Evolutionary conservation across 2,888 invertebrate genomes (phyloP).

Genomic region (Eristalinus sepulchralis): DNA sequence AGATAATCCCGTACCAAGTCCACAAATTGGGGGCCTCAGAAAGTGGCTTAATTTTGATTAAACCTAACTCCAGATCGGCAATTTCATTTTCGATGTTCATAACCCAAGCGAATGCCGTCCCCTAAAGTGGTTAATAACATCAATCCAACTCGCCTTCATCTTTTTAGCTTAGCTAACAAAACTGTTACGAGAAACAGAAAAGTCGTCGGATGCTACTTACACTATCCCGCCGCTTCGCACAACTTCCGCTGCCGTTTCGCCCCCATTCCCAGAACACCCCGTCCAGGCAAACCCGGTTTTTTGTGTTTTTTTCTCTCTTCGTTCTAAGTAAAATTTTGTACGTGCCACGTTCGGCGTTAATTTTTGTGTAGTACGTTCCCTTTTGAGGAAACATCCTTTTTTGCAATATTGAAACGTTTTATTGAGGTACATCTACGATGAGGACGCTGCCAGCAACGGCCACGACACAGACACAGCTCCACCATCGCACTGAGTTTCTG

Average conservation of each 20-base stretch:
- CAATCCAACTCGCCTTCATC: conserved; percentile 23
- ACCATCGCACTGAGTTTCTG: conserved; percentile 43
- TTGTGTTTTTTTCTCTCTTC: conserved; percentile 31
- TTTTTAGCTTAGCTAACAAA: conserved; percentile 66
- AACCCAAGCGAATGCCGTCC: background rate
- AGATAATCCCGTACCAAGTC: too few species aligned
- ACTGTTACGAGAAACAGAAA: conserved; percentile 47
- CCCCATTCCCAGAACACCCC: background rate
- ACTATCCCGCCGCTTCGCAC: conserved; percentile 10
- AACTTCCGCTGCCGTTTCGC: conserved; percentile 22
- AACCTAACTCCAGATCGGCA: background rate
- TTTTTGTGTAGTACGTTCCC: conserved; percentile 66
- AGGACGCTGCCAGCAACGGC: conserved; percentile 1
- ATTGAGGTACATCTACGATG: conserved; percentile 57
- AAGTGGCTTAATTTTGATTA: background rate
- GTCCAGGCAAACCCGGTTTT: background rate
- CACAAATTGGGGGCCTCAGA: too few species aligned
- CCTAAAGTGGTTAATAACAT: background rate
- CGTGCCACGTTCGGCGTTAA: conserved; percentile 67
- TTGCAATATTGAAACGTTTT: conserved; percentile 70
- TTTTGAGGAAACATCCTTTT: conserved; percentile 64
- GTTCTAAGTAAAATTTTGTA: conserved; percentile 67
- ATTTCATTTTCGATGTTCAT: background rate
- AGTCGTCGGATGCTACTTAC: conserved; percentile 53
- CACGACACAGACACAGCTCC: background rate